Evolutionary conservation across 2,113 vertebrate species (phyloP).

Genomic region (Ammodytes marinus): DNA sequence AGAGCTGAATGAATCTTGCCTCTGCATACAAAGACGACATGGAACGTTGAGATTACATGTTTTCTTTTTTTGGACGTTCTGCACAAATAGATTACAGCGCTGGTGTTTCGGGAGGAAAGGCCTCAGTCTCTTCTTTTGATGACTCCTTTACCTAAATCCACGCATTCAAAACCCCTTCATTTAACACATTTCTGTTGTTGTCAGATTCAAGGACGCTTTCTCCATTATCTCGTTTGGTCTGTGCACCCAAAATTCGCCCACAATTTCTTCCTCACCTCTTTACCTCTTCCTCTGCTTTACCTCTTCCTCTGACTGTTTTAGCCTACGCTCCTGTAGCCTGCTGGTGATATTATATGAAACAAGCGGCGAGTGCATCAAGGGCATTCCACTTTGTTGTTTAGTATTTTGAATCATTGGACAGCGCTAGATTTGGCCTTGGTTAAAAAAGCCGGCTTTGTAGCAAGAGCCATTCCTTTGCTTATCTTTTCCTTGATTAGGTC

Average conservation of each 20-base stretch:
- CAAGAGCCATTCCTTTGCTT: constrained; percentile 29
- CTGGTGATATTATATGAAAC: constrained; percentile 53
- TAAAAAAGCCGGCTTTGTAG: constrained; percentile 39
- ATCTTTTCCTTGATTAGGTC: constrained; percentile 59
- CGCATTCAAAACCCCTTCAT: constrained; percentile 34
- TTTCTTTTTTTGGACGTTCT: constrained; percentile 50
- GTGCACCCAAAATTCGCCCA: background rate
- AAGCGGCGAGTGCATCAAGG: constrained; percentile 17
- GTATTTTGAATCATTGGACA: constrained; percentile 8
- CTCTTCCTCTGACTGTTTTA: constrained; percentile 28
- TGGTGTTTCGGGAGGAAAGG: constrained; percentile 16
- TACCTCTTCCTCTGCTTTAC: constrained; percentile 14
- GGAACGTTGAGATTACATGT: constrained; percentile 46
- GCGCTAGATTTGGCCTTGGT: constrained; percentile 39
- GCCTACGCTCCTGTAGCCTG: constrained; percentile 4
- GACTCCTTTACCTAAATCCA: constrained; percentile 33
- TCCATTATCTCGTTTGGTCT: constrained; percentile 26
- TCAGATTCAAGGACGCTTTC: constrained; percentile 70
- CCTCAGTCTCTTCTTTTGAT: constrained; percentile 23
- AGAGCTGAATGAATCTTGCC: constrained; percentile 38
- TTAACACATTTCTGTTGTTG: constrained; percentile 54
- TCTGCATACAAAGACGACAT: constrained; percentile 33
- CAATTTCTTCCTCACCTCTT: constrained; percentile 27
- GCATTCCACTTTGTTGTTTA: constrained; percentile 23
- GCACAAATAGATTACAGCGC: constrained; percentile 7